Evolutionary conservation across 2,113 vertebrate species (phyloP), one percentile per base, ranked within the genome.

Genomic region (Pongo pygmaeus): DNA sequence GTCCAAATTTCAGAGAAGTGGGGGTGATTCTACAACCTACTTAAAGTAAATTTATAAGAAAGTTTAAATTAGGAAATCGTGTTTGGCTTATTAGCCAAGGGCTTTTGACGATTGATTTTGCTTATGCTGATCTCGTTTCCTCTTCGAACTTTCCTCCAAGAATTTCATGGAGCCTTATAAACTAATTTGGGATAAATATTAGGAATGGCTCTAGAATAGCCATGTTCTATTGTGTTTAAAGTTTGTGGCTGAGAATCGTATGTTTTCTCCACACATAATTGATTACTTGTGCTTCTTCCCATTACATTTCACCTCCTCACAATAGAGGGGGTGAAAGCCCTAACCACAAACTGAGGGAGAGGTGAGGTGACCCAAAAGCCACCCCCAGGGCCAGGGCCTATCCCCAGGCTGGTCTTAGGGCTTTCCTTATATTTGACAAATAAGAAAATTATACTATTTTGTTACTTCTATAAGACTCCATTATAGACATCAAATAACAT

Each of bases 31-130:
- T 6, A 50, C 78, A 46, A 75, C 5, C 48, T 91, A 94, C 46
- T 69, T 92, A 95, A 95, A 70, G n/a, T 81, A 50, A 78, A 92
- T 95, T 25, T 83, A 50, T 91, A 88, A 52, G 13, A 43, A 91
- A 35, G 25, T 80, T 94, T 95, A 75, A 75, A 95, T 89, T 87
- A 89, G n/a, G n/a, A 89, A 92, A 32, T 55, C 79, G 32, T 84
- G 12, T 86, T 84, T 91, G 43, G 9, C 22, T 96, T 94, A 55
- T 89, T 91, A 91, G 64, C 72, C 84, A 52, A 78, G 32, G 25
- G 20, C n/a, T 91, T 93, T 70, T 94, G 52, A 40, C 22, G 81
- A 0, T 46, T 43, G 70, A 17, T 30, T 83, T 90, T 9, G 8
- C 4, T 87, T 80, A 50, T 77, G 78, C 32, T 85, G 23, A 61